phyloP scores from a whole-genome alignment of 2,888 invertebrate genomes.

The Clostera curtula region DNA sequence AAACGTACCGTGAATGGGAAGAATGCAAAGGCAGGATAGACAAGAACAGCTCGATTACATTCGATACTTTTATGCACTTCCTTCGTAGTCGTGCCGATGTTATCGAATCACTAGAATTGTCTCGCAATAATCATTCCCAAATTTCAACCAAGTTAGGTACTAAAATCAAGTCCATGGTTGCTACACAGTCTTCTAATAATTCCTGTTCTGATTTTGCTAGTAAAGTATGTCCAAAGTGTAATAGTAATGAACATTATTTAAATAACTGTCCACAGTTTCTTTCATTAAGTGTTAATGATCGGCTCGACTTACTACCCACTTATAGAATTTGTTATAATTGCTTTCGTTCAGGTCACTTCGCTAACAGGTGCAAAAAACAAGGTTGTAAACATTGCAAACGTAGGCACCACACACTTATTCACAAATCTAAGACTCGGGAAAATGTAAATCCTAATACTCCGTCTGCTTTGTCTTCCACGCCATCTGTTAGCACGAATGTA shows the following conservation, averaged over 20 bases:
- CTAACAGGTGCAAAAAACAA: slow-evolving; percentile 10
- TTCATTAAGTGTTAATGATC: slow-evolving; percentile 9
- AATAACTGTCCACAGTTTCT: slow-evolving; percentile 14
- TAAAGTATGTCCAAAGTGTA: slow-evolving; percentile 7
- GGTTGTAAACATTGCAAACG: slow-evolving; percentile 9
- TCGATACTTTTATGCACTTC: slow-evolving; percentile 13
- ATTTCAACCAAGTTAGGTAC: background rate
- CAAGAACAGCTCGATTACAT: slow-evolving; percentile 5
- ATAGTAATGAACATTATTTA: slow-evolving; percentile 12
- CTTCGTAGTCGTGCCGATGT: slow-evolving; percentile 16
- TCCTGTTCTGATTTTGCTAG: background rate
- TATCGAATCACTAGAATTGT: slow-evolving; percentile 13
- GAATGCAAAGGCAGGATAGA: slow-evolving; percentile 13
- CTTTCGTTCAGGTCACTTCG: slow-evolving; percentile 12
- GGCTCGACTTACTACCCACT: slow-evolving; percentile 10
- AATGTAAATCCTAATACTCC: background rate
- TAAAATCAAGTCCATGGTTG: slow-evolving; percentile 7
- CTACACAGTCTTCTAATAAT: slow-evolving; percentile 3
- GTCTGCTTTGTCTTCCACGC: background rate
- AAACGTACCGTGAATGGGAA: slow-evolving; percentile 21
- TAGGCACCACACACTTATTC: slow-evolving; percentile 9
- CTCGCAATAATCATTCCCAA: background rate
- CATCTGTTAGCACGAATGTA: background rate
- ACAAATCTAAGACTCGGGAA: no score
- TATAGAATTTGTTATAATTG: slow-evolving; percentile 19